Evolutionary conservation across 2,797 vertebrate species (phyloP), one percentile per base, ranked within the genome.

Genomic region (Neostethus bicornis): DNA sequence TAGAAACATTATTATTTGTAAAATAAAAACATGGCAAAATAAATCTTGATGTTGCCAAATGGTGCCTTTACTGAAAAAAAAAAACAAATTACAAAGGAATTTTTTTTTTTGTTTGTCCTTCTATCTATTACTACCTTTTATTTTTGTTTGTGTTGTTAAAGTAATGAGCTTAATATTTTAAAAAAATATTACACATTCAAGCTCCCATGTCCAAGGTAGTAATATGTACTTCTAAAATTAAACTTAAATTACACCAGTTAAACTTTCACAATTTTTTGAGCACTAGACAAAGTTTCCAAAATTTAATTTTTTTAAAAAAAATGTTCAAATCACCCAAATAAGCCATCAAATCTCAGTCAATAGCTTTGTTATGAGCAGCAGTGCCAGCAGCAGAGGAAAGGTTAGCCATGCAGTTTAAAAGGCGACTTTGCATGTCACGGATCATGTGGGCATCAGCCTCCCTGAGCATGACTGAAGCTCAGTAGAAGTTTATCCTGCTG

Each of bases 371-470:
- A 19, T 19, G 17, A 35, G 31, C 6, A 38, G 17, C 16, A 52
- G 1, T 43, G 59, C 43, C 29, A 29, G 10, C 4, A 32, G 60
- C 44, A 51, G 51, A 13, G 21, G 38, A 37, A 21, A 37, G 19
- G 34, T 28, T 11, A 25, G 8, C 32, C 39, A 32, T 39, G 44
- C 26, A 20, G 62, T 52, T 32, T 32, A 17, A 47, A 29, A 59
- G 34, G 49, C 9, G 26, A 9, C 26, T 66, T 78, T 75, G 81
- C 64, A 67, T 78, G 75, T 77, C 71, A 82, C 20, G 44, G 68
- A 83, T 86, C 80, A 85, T 86, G 83, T 77, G 84, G 79, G 7
- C 75, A 85, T 85, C 83, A 81, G 81, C 61, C 74, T 85, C 54
- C 68, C 71, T 25, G 64, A 84, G 83, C 75, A 77, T 85, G 75